Percentiles rank a stretch among this genome's conserved stretches.
Evolutionary conservation across 2,797 vertebrate species (phyloP).

Genomic region (Protonibea diacanthus): DNA sequence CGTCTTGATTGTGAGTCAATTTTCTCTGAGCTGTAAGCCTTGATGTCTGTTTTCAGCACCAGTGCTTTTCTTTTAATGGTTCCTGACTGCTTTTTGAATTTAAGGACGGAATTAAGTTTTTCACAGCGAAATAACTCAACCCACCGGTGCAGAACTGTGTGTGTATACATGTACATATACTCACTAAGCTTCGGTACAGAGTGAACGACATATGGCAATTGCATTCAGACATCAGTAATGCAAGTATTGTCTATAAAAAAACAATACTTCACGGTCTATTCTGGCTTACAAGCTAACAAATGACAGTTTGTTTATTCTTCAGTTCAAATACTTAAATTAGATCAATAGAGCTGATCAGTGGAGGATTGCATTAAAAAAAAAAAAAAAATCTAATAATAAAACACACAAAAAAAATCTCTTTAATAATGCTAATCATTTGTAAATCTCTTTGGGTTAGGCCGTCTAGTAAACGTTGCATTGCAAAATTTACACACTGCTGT

Average conservation of each 20-base stretch:
- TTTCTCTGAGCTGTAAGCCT: slow-evolving; percentile 72
- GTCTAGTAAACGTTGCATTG: too few species aligned
- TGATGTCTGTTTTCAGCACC: slow-evolving; percentile 77
- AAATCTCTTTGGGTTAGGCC: too few species aligned
- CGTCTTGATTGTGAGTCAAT: slow-evolving; percentile 75
- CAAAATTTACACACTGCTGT: too few species aligned
- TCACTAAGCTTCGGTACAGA: slow-evolving; percentile 45
- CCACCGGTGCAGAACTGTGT: slow-evolving; percentile 18
- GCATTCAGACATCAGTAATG: slow-evolving; percentile 50
- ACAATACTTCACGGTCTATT: slow-evolving; percentile 38
- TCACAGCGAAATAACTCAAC: slow-evolving; percentile 56
- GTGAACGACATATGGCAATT: slow-evolving; percentile 28
- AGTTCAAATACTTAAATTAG: slow-evolving; percentile 9
- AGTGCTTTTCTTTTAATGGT: slow-evolving; percentile 73
- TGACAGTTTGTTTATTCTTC: slow-evolving; percentile 38
- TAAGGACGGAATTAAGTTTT: slow-evolving; percentile 72
- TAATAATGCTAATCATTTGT: too few species aligned
- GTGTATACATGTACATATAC: not conserved
- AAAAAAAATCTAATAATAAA: too few species aligned
- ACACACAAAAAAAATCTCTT: too few species aligned
- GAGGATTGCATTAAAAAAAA: slow-evolving; percentile 27
- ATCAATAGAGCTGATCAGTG: too few species aligned
- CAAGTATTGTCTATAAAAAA: slow-evolving; percentile 26
- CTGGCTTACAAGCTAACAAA: slow-evolving; percentile 48
- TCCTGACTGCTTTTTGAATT: slow-evolving; percentile 67